Evolutionary conservation across 64 coral and sea anemone genomes (phyloP), one percentile per base, ranked within the genome.

Genomic region (Stichodactyla mertensii): DNA sequence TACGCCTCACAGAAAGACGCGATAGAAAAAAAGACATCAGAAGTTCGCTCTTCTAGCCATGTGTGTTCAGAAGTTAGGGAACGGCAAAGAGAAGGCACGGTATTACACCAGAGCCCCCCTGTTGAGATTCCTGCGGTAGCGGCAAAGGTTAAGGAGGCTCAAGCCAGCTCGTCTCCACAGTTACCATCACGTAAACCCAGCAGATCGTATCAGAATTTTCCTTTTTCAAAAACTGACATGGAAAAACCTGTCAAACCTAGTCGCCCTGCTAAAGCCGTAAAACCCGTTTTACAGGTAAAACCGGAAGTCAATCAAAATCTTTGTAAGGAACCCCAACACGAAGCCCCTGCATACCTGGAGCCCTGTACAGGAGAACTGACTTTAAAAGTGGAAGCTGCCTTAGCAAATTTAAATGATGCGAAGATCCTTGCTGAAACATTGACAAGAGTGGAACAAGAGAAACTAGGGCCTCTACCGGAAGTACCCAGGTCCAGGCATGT

Each of bases 381-480:
- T 16, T 74, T 89, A 12, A 97, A 97, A 60, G 88, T 97, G 6
- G 94, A 97, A 78, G 82, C 91, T 27, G 94, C 94, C 13, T 66
- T 97, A 5, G 91, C 94, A 16, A 97, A 97, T 84, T 61, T 97
- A 55, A 97, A 88, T 60, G 94, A 93, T 93, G 94, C 94, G 4
- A 89, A 92, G 61, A 92, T 97, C 57, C 85, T 97, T 28, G 94
- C 94, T 6, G 94, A 97, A 19, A 87, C 94, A n/a, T 78, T 97
- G 52, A 89, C 94, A 6, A 92, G 94, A 87, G 94, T 97, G 45
- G 94, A 92, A 52, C 94, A 97, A 66, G 94, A 97, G 51, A 93
- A 93, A n/a, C 74, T 97, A 6, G 94, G 94, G 6, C 94, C 94
- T 4, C 62, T 97, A 22, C 94, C 94, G 84, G 88, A 87, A 53